Evolutionary conservation across 2,888 invertebrate species (phyloP), one percentile per base, ranked within the genome.

Genomic region (Anagyrus pseudococci): DNA sequence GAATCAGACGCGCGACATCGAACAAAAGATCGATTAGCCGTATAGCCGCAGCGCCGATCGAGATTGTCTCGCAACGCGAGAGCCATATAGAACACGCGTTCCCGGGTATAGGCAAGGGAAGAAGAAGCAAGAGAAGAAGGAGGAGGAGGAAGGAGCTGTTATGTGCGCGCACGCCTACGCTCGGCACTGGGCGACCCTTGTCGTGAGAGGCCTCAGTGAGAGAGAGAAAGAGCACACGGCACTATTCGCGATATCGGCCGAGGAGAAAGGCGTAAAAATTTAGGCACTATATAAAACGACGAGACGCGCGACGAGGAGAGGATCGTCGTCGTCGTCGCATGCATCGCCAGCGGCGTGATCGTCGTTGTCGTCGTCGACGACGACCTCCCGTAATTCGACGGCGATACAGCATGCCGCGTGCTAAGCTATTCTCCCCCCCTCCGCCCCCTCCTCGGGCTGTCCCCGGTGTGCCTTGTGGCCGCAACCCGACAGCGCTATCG

Each of bases 11-110:
- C 53, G 56, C 60, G 53, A 60, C 64, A 60, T 55, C 56, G 56
- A 56, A 60, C 64, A 64, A 60, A 64, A 64, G 60, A 64, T 64
- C 64, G 56, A 64, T 64, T 64, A 64, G 60, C 50, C 54, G 25
- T 55, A n/a, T n/a, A 56, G 52, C 22, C 40, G n/a, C 26, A 40
- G 33, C 63, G 53, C 25, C 54, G 61, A 61, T 61, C 61, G 56
- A 56, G 61, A 56, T 56, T 55, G 48, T 54, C 41, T n/a, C n/a
- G n/a, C n/a, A n/a, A n/a, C n/a, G n/a, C 40, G 22, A 22, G 7
- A 8, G 7, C 46, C 3, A 17, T 43, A 15, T 43, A 17, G n/a
- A 6, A 17, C 46, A 20, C 46, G 6, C 23, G 19, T 15, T 8
- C 10, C 8, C 10, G 10, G 19, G 46, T 22, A 10, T 4, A 19